phyloP scores from a whole-genome alignment of 2,113 vertebrate species.

The Serilophus lunatus region DNA sequence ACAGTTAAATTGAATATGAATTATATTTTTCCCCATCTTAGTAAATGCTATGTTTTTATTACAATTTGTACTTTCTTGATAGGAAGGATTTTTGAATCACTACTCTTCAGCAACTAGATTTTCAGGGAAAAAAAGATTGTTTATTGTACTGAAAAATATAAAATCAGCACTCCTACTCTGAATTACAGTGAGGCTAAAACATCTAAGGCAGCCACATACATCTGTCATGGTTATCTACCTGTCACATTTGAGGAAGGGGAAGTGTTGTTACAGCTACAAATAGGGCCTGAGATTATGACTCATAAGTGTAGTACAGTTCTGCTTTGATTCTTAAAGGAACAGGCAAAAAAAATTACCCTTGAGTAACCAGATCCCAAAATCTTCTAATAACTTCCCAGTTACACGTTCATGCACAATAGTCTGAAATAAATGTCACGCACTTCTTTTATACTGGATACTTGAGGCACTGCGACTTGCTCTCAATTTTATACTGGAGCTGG shows the following conservation, averaged over 20 bases:
- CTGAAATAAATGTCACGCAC: background rate
- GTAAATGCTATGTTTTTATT: background rate
- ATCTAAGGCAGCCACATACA: background rate
- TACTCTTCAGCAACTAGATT: background rate
- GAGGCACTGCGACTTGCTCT: background rate
- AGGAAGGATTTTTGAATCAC: background rate
- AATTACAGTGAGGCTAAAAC: background rate
- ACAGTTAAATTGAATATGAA: background rate
- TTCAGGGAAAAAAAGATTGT: background rate
- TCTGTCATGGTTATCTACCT: background rate
- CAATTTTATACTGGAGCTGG: background rate
- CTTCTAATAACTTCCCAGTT: background rate
- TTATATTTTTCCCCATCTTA: background rate
- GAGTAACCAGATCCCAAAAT: background rate
- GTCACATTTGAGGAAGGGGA: background rate
- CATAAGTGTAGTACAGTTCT: background rate
- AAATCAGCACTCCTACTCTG: background rate
- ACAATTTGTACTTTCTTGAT: background rate
- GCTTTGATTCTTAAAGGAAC: background rate
- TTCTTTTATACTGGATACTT: background rate
- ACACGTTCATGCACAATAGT: background rate
- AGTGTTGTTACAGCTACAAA: background rate
- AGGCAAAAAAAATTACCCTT: background rate
- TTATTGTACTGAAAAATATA: background rate
- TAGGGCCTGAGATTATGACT: background rate